Percentiles rank a stretch among this genome's conserved stretches.
phyloP scores from a whole-genome alignment of 1,140 invertebrate genomes.

The Drosophila teissieri region DNA sequence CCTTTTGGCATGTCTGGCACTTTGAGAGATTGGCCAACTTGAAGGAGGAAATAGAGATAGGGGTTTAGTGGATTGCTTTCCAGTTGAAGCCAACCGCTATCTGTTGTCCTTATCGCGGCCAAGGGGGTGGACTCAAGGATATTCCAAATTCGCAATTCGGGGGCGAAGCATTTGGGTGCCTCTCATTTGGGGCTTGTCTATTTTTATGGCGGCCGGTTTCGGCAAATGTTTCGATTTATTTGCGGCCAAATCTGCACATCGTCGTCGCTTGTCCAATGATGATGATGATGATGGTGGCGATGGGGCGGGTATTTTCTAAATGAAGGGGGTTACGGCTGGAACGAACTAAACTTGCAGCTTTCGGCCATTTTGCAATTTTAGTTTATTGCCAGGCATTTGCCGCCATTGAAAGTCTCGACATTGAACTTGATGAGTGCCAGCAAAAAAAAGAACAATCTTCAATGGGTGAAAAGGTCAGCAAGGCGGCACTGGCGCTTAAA shows the following conservation, averaged over 20 bases:
- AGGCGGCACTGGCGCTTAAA: no score
- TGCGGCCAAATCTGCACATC: constrained; percentile 67
- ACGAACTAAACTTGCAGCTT: constrained; percentile 25
- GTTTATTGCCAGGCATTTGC: constrained; percentile 60
- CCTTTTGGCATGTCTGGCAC: constrained; percentile 80
- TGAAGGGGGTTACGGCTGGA: neutral
- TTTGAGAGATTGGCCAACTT: constrained; percentile 74
- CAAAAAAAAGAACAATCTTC: neutral
- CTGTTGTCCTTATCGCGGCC: constrained; percentile 54
- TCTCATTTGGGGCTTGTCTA: constrained; percentile 53
- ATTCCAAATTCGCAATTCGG: neutral
- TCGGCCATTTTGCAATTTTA: constrained; percentile 60
- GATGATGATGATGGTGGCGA: constrained; percentile 35
- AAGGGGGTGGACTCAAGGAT: neutral
- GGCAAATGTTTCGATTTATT: constrained; percentile 77
- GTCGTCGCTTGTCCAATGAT: constrained; percentile 30
- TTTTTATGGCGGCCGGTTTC: constrained; percentile 63
- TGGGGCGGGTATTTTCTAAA: neutral
- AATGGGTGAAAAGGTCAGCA: constrained; percentile 5
- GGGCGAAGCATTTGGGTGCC: neutral
- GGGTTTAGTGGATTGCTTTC: constrained; percentile 47
- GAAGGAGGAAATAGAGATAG: constrained; percentile 17
- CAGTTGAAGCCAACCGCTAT: constrained; percentile 15
- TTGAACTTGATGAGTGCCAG: constrained; percentile 53
- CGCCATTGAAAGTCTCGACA: constrained; percentile 49